phyloP scores from a whole-genome alignment of 2,113 vertebrate species.

The Lepidothrix coronata region DNA sequence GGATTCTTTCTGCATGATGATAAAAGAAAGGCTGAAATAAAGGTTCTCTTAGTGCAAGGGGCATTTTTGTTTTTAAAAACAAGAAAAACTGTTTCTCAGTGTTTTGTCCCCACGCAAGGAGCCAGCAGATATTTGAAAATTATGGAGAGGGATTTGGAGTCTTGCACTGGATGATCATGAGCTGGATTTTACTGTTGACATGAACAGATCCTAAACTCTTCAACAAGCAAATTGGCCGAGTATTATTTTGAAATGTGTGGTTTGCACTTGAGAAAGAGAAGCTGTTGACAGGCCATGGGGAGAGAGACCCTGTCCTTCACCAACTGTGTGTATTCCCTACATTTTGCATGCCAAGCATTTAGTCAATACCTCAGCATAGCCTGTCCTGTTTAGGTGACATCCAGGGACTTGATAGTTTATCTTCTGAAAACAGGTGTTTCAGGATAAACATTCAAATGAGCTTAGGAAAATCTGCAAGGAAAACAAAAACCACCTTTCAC shows the following conservation, averaged over 20 bases:
- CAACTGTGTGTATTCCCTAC: neutral
- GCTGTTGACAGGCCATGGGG: neutral
- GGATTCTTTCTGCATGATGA: neutral
- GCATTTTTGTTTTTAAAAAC: neutral
- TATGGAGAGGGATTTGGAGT: neutral
- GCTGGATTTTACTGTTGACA: neutral
- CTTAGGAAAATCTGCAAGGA: slow-evolving; percentile 22
- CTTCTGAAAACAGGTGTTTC: slow-evolving; percentile 38
- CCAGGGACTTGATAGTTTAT: neutral
- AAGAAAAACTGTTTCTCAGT: neutral
- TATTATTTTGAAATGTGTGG: neutral
- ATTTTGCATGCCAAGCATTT: neutral
- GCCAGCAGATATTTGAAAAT: neutral
- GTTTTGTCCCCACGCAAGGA: neutral
- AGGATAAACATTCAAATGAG: slow-evolving; percentile 45
- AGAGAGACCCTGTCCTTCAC: neutral
- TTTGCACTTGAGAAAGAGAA: neutral
- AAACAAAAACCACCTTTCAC: neutral
- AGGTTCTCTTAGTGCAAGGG: neutral
- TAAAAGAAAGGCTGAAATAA: neutral
- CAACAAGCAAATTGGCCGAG: neutral
- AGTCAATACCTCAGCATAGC: neutral
- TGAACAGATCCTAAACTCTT: neutral
- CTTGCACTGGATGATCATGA: neutral
- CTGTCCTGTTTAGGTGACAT: neutral